A percentile compares a stretch with the other conserved stretches of the same genome.
These are phyloP conservation scores for Morelia viridis DNA, from an alignment of 2,797 vertebrate genomes.

Conservation along the genomic window DNA sequence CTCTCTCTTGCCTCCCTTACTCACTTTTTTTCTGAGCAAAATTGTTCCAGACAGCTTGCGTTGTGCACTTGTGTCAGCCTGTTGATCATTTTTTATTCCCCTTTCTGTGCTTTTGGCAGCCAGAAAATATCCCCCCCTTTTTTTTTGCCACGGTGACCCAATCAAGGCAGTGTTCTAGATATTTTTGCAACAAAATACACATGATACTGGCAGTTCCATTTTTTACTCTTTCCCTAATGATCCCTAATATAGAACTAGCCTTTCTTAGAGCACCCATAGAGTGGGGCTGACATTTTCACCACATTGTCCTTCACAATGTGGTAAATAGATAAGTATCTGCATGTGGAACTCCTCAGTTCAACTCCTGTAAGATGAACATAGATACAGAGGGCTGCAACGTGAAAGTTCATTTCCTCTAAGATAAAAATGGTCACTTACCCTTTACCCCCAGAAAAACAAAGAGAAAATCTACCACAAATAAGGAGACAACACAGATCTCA, in stretches of 20 bases:
- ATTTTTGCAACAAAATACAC: neutral
- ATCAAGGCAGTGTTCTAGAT: neutral
- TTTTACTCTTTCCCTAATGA: neutral
- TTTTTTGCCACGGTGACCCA: neutral
- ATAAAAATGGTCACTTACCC: neutral
- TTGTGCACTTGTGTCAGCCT: neutral
- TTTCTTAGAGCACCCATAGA: neutral
- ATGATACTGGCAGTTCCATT: neutral
- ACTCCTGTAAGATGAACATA: neutral
- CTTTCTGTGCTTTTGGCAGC: neutral
- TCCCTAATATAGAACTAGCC: neutral
- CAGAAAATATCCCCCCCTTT: neutral
- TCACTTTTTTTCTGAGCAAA: neutral
- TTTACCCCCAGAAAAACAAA: neutral
- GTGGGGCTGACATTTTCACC: neutral
- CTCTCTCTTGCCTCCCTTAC: neutral
- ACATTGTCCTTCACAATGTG: neutral
- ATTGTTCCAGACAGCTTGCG: neutral
- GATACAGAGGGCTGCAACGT: neutral
- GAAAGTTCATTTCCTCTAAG: neutral
- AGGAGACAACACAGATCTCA: neutral
- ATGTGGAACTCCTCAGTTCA: neutral
- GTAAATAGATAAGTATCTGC: neutral
- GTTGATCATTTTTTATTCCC: neutral
- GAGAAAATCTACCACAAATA: neutral